A percentile compares a stretch with the other conserved stretches of the same genome.
phyloP scores from a whole-genome alignment of 2,888 invertebrate species.

The Pemphredon lugubris region DNA sequence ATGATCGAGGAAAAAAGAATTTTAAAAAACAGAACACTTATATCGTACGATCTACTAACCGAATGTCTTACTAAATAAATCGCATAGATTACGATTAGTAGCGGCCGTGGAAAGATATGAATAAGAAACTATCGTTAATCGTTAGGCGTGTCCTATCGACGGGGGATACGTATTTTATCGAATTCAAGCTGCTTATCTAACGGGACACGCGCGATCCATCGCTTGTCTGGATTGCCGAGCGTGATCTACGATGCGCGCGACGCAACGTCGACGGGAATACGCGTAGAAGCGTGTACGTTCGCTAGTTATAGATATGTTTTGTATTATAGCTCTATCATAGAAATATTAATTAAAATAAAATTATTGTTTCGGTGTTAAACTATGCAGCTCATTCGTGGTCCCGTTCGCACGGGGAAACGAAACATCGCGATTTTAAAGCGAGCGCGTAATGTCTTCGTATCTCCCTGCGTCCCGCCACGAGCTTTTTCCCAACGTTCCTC shows the following conservation, averaged over 20 bases:
- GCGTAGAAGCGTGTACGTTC: slow-evolving; percentile 57
- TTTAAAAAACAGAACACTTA: slow-evolving; percentile 21
- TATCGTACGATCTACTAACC: slow-evolving; percentile 54
- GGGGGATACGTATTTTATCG: slow-evolving; percentile 6
- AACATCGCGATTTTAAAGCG: slow-evolving; percentile 21
- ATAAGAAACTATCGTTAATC: slow-evolving; percentile 23
- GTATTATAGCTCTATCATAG: slow-evolving; percentile 71
- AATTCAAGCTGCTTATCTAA: slow-evolving; percentile 28
- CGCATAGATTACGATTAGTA: slow-evolving; percentile 50
- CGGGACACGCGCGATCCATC: slow-evolving; percentile 1
- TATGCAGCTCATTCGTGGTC: not conserved
- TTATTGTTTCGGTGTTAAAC: slow-evolving; percentile 74
- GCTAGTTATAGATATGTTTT: slow-evolving; percentile 67
- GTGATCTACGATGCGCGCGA: slow-evolving; percentile 40
- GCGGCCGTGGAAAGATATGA: slow-evolving; percentile 24
- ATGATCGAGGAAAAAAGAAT: not conserved
- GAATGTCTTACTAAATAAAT: slow-evolving; percentile 56
- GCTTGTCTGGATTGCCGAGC: slow-evolving; percentile 30
- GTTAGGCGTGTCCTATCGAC: slow-evolving; percentile 10
- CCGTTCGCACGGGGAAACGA: not conserved
- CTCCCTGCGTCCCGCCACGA: slow-evolving; percentile 16
- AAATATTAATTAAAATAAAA: slow-evolving; percentile 70
- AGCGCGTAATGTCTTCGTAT: slow-evolving; percentile 40
- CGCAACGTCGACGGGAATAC: slow-evolving; percentile 39
- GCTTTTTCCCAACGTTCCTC: slow-evolving; percentile 40